phyloP scores from a whole-genome alignment of 2,888 invertebrate genomes.

The Meta bourneti region DNA sequence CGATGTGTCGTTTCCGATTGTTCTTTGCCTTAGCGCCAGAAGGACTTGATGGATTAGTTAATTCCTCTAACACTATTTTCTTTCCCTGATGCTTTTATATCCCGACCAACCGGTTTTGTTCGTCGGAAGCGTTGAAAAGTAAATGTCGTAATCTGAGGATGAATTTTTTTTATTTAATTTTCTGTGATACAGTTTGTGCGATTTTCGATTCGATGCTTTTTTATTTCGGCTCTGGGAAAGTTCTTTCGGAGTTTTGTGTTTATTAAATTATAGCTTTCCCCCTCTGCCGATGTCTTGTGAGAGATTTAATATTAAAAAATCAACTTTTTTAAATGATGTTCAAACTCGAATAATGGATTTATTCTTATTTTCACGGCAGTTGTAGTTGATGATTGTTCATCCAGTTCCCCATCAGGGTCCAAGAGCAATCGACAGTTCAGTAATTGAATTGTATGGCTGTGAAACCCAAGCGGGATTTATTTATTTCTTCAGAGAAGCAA shows the following conservation, averaged over 20 bases:
- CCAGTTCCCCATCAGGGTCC: too few species aligned
- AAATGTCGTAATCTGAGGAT: conserved; percentile 50
- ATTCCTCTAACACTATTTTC: conserved; percentile 72
- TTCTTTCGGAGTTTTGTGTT: not conserved
- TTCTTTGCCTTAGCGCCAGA: conserved; percentile 13
- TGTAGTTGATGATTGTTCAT: not conserved
- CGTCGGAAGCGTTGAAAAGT: not conserved
- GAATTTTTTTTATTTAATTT: conserved; percentile 53
- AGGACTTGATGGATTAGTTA: conserved; percentile 73
- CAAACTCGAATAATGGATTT: not conserved
- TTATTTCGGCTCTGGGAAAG: not conserved
- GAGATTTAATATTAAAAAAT: not conserved
- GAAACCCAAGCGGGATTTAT: not conserved
- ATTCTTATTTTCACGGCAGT: not conserved
- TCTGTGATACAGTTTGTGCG: conserved; percentile 35
- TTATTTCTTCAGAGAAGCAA: not conserved
- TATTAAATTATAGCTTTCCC: not conserved
- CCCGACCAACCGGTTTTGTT: not conserved
- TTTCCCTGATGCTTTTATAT: conserved; percentile 18
- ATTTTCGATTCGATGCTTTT: conserved; percentile 3
- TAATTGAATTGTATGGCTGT: not conserved
- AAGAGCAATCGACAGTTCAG: not conserved
- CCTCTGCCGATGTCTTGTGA: not conserved
- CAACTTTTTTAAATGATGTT: not conserved
- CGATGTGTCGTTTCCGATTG: conserved; percentile 74